phyloP scores from a whole-genome alignment of 1,140 invertebrate genomes.

The Globodera rostochiensis region DNA sequence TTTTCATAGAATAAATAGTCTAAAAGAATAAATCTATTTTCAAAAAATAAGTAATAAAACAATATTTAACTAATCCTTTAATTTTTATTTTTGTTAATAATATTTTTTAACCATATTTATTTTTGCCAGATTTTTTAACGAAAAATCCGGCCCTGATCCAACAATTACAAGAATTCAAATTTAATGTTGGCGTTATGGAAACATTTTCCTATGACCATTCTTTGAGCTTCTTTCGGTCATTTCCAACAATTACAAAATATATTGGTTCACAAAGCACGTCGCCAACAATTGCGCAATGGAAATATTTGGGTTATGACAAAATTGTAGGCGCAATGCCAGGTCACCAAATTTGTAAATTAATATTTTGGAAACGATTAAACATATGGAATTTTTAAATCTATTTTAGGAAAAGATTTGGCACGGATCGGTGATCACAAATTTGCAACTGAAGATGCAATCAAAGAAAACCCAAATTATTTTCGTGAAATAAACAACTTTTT shows the following conservation, averaged over 20 bases:
- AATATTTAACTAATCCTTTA: no score
- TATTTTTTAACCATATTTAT: no score
- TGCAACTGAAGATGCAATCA: not conserved
- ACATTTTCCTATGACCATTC: not conserved
- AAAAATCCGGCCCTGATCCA: not conserved
- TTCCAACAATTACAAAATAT: not conserved
- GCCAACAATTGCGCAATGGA: not conserved
- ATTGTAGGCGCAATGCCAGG: not conserved
- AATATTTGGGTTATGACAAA: not conserved
- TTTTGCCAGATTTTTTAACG: no score
- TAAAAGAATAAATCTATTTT: no score
- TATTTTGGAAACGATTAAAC: not conserved
- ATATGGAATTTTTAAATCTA: not conserved
- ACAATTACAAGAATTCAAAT: not conserved
- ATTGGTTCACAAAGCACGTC: not conserved
- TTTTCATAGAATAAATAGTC: no score
- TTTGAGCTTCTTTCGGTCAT: not conserved
- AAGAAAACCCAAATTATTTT: not conserved
- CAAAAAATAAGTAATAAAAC: no score
- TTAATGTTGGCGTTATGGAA: not conserved
- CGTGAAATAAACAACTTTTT: not conserved
- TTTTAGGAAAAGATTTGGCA: not conserved
- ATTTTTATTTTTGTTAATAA: no score
- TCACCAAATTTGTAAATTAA: no score
- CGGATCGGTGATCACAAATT: not conserved